Evolutionary conservation across 2,888 invertebrate genomes (phyloP), one percentile per base, ranked within the genome.

Genomic region (Polydrusus tereticollis): DNA sequence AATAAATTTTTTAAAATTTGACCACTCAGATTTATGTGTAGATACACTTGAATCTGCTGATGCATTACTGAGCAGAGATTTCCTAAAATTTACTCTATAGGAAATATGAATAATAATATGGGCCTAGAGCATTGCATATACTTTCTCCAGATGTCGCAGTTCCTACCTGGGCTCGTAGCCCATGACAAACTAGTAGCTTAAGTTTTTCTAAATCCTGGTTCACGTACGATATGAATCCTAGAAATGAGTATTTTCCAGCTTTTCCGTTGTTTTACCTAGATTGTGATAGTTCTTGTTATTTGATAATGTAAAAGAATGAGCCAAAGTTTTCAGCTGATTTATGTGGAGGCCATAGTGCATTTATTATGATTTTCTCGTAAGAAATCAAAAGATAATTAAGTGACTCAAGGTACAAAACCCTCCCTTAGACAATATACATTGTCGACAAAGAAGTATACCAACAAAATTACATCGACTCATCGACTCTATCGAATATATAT

Each of bases 181-280:
- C 79, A 75, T 21, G 75, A 79, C 14, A 78, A 74, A 70, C 78
- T 80, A 29, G 79, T 81, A 60, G 77, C 75, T 77, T 79, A 76
- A 60, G 78, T 62, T 36, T 69, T 62, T 29, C 69, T 47, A 12
- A 62, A 21, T 14, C 50, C 50, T 23, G 52, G 23, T 33, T 69
- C 50, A 72, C 60, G 36, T 43, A 60, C 65, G 50, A n/a, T 43
- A 69, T 58, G 57, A 73, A 76, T n/a, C 47, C 41, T 33, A 59
- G 26, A 16, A 72, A 60, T 73, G 75, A 77, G 33, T 74, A 57
- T 47, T 73, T 71, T 36, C 76, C 72, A 41, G 75, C 73, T 23
- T 36, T 57, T 74, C 60, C 62, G 8, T 70, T 64, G 12, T 8
- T 18, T 43, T 71, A 71, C 77, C 77, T 77, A 38, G 14, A 67